Percentiles rank a stretch among this genome's conserved stretches.
Evolutionary conservation across 1,140 invertebrate genomes (phyloP).

Genomic region (Rhagoletis pomonella): DNA sequence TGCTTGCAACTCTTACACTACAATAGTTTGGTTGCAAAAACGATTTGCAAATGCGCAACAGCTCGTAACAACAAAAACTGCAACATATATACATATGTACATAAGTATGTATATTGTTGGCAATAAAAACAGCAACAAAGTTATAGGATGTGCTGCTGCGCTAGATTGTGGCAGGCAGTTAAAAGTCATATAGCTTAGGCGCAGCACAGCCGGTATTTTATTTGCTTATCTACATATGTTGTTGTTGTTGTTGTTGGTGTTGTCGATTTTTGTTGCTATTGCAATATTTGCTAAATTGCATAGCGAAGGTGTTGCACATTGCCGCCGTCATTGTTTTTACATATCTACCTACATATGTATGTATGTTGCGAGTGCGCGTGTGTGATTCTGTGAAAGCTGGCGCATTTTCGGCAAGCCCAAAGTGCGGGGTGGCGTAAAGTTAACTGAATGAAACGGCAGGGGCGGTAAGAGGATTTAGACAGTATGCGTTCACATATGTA

Average conservation of each 20-base stretch:
- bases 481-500: background rate
- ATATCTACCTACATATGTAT: background rate
- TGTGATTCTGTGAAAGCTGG: conserved; percentile 9
- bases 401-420: conserved; percentile 45
- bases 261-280: conserved; percentile 40
- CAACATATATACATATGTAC: background rate
- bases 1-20: background rate
- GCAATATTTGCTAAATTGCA: conserved; percentile 44
- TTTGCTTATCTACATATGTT: background rate
- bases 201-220: background rate
- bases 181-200: conserved; percentile 44
- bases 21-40: conserved; percentile 15
- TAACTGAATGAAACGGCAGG: background rate
- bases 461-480: background rate
- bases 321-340: conserved; percentile 46
- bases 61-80: background rate
- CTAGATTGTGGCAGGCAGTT: conserved; percentile 25
- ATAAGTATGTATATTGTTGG: background rate
- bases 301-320: conserved; percentile 42
- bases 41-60: conserved; percentile 45
- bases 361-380: background rate
- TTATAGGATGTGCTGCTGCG: conserved; percentile 32
- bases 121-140: conserved; percentile 27
- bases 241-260: background rate
- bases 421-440: background rate